Base-by-base conservation (phyloP, 2,113 vertebrate genomes). In the Brachyhypopomus gauderio region DNA sequence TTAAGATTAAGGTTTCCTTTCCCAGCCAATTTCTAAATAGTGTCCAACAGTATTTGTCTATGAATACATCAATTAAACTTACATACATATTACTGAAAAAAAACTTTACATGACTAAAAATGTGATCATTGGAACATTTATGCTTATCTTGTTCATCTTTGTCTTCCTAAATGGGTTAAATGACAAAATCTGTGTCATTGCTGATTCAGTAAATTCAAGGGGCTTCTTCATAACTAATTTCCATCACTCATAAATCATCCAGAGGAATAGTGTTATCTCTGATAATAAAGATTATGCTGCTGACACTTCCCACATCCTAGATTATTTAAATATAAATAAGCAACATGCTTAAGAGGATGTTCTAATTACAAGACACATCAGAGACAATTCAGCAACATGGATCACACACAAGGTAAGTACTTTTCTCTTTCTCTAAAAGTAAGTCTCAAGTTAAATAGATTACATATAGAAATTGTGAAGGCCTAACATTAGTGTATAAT, bases 261-360 rank as follows among this genome's bases (percentile, higher is more conserved):
- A 27, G 41, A 19, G n/a, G 22, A 67, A 67, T 16, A 36, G 14
- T 22, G 45, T 30, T 22, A 72, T 72, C 36, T 62, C 22, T 14
- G 52, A 0, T 4, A 52, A 30, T 30, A 30, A 3, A 30, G 30
- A 30, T 30, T 30, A 30, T 30, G 30, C 3, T 45, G 20, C 22
- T 2, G 16, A 79, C 59, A 56, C 27, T 60, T 64, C 25, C 70
- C 59, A 19, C 7, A 20, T 9, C 8, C 45, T 11, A 52, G 45
- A 14, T 52, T 14, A 52, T 52, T 8, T 17, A 23, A 38, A 66
- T 66, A 80, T 80, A 74, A 56, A 80, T 55, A 48, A 22, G 71
- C 19, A 66, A 9, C 7, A 34, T 41, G 22, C 45, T 25, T 56
- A 9, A 60, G 27, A 25, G 1, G 30, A 66, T 20, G 4, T 4